A percentile compares a stretch with the other conserved stretches of the same genome.
phyloP scores from a whole-genome alignment of 2,113 vertebrate species.

The Promerops cafer region DNA sequence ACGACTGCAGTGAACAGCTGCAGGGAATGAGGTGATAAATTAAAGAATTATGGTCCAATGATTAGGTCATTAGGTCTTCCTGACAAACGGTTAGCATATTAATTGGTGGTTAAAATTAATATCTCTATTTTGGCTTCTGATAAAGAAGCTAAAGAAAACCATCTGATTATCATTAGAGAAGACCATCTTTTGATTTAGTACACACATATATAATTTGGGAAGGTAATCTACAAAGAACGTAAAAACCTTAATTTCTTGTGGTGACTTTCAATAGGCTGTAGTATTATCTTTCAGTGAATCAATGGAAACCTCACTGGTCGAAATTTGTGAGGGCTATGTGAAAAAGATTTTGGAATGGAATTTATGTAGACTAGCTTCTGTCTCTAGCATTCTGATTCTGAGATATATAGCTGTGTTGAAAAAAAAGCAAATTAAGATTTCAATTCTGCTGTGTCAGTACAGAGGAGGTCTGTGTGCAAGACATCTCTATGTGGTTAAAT shows the following conservation, averaged over 20 bases:
- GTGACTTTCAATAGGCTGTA: background rate
- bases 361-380: background rate
- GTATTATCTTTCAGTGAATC: background rate
- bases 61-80: conserved; percentile 55
- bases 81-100: conserved; percentile 51
- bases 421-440: background rate
- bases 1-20: conserved; percentile 19
- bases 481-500: background rate
- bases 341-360: background rate
- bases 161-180: background rate
- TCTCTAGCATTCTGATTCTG: background rate
- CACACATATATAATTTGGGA: background rate
- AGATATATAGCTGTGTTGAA: background rate
- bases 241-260: background rate
- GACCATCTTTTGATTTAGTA: background rate
- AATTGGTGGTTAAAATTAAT: conserved; percentile 57
- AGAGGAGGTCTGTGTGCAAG: background rate
- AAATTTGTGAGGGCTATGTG: background rate
- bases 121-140: conserved; percentile 38
- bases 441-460: background rate
- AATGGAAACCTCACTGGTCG: fast-evolving
- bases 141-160: background rate
- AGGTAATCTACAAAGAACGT: background rate
- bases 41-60: conserved; percentile 42
- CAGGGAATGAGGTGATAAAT: conserved; percentile 16